phyloP scores from a whole-genome alignment of 2,113 vertebrate species.

The Lycaon pictus region DNA sequence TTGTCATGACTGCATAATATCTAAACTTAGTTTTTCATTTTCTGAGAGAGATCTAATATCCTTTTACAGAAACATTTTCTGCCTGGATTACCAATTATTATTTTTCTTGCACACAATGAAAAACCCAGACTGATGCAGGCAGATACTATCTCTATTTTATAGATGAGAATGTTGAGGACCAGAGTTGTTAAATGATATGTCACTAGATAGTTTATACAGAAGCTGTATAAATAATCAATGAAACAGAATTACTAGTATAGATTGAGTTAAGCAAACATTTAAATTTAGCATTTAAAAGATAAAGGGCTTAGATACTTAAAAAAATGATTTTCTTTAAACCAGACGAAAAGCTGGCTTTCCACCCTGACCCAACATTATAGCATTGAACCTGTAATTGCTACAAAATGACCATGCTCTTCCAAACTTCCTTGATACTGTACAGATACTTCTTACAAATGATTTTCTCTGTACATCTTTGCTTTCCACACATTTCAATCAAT shows the following conservation, averaged over 20 bases:
- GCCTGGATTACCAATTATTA: not conserved
- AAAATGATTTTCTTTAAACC: not conserved
- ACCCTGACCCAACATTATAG: not conserved
- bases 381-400: not conserved
- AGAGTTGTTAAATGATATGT: not conserved
- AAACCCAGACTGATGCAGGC: not conserved
- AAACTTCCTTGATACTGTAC: not conserved
- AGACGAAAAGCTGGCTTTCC: not conserved
- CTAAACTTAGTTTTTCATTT: not conserved
- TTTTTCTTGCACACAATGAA: not conserved
- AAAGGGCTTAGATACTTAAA: not conserved
- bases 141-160: not conserved
- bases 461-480: not conserved
- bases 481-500: not conserved
- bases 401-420: not conserved
- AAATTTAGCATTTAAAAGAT: constrained; percentile 7
- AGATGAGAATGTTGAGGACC: not conserved
- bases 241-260: not conserved
- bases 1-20: not conserved
- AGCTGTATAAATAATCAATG: not conserved
- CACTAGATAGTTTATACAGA: not conserved
- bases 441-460: not conserved
- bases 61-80: not conserved
- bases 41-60: not conserved
- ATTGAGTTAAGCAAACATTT: not conserved